Conservation (phyloP, 2,797 vertebrate species). For the Leucoraja ocellata region DNA sequence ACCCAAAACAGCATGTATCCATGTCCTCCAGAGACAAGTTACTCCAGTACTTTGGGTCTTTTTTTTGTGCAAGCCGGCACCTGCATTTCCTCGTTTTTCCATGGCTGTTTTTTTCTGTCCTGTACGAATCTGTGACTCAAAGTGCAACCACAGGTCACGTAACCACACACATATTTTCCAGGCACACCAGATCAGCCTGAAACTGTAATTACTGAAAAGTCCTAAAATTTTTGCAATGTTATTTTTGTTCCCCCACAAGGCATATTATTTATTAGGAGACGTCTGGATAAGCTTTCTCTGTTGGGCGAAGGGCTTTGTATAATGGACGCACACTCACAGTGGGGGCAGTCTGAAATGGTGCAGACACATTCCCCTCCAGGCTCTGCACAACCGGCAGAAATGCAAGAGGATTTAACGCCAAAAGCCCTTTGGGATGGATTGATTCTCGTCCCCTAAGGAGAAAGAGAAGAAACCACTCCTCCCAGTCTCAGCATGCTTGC, state of each 20-base stretch:
- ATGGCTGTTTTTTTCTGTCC: too few species aligned
- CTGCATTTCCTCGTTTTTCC: too few species aligned
- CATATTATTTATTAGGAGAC: not conserved
- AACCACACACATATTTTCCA: not conserved
- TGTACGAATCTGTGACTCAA: too few species aligned
- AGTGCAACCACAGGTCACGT: too few species aligned
- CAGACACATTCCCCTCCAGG: not conserved
- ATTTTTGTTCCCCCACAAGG: not conserved
- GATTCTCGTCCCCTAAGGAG: not conserved
- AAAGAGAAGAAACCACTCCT: not conserved
- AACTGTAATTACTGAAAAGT: not conserved
- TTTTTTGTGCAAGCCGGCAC: too few species aligned
- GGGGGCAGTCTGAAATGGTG: not conserved
- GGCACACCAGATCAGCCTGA: not conserved
- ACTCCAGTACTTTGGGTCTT: too few species aligned
- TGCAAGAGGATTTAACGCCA: not conserved
- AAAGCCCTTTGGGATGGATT: not conserved
- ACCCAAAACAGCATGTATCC: too few species aligned
- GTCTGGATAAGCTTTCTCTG: not conserved
- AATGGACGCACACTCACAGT: not conserved
- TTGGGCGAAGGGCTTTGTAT: not conserved
- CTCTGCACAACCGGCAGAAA: not conserved
- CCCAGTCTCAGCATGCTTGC: not conserved
- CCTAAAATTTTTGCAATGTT: not conserved
- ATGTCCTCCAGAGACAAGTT: too few species aligned